Percentiles rank a stretch among this genome's conserved stretches.
Evolutionary conservation across 1,140 invertebrate genomes (phyloP).

Genomic region (Grapholita molesta): DNA sequence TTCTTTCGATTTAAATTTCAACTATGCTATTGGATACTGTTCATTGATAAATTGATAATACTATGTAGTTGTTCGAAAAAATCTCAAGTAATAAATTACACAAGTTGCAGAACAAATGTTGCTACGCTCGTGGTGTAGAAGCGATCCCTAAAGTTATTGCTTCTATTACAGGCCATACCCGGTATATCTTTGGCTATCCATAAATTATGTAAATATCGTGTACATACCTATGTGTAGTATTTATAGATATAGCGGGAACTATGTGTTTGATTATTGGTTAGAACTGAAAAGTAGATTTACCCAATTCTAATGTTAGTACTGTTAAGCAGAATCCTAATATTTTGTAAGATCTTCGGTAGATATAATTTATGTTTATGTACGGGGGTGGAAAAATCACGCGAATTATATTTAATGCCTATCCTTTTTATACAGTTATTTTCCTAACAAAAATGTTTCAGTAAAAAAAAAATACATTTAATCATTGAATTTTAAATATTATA

Average conservation of each 20-base stretch:
- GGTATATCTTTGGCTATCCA: no score
- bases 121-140: no score
- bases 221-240: neutral
- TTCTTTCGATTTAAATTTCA: no score
- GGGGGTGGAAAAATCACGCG: neutral
- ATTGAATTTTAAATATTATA: neutral
- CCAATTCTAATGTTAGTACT: conserved; percentile 5
- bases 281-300: conserved; percentile 1
- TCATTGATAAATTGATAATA: no score
- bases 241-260: neutral
- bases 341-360: neutral
- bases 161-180: no score
- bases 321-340: conserved; percentile 6
- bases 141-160: no score
- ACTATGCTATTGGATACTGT: no score
- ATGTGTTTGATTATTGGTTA: conserved; percentile 6
- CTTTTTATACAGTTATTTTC: neutral
- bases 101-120: no score
- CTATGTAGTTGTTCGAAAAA: no score
- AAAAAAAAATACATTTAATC: no score
- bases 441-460: no score
- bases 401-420: neutral
- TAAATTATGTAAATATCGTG: conserved; percentile 14
- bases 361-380: neutral
- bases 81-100: no score